Conservation (phyloP, 2,113 vertebrate species). For the Ceyx melanurus region DNA sequence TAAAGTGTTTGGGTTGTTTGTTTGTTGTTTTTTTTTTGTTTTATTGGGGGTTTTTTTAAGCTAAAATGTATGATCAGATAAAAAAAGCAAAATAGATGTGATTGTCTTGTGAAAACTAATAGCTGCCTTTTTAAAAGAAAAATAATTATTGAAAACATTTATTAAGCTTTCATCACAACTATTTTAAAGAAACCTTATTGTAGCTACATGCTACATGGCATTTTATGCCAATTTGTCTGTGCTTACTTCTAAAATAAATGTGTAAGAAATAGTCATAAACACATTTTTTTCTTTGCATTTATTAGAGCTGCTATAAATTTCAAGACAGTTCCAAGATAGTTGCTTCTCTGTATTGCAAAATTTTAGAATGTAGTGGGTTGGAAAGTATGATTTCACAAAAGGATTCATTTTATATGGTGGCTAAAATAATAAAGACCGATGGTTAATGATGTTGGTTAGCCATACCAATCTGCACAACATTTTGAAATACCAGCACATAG, state of each 20-base stretch:
- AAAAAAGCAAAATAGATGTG: not conserved
- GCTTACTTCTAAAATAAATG: constrained; percentile 64
- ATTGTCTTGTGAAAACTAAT: not conserved
- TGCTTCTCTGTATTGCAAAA: constrained; percentile 21
- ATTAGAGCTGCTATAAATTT: constrained; percentile 50
- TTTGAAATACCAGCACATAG: constrained; percentile 47
- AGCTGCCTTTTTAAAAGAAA: not conserved
- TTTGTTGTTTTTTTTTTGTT: too few relatives aligned
- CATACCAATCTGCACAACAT: constrained; percentile 51
- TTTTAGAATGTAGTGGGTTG: not conserved
- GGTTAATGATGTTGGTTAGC: constrained; percentile 20
- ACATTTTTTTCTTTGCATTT: constrained; percentile 59
- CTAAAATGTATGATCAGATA: not conserved
- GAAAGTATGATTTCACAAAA: constrained; percentile 10
- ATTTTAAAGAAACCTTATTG: constrained; percentile 43
- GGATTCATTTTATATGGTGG: constrained; percentile 26
- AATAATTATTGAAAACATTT: not conserved
- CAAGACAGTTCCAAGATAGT: constrained; percentile 38
- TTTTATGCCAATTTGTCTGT: constrained; percentile 35
- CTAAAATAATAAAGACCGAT: constrained; percentile 61
- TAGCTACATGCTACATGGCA: constrained; percentile 11
- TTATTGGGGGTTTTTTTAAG: not conserved
- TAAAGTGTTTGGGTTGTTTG: not conserved
- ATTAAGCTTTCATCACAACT: not conserved
- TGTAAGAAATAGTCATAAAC: constrained; percentile 54